Conservation (phyloP, 1,140 invertebrate genomes). For the Phortica variegata region DNA sequence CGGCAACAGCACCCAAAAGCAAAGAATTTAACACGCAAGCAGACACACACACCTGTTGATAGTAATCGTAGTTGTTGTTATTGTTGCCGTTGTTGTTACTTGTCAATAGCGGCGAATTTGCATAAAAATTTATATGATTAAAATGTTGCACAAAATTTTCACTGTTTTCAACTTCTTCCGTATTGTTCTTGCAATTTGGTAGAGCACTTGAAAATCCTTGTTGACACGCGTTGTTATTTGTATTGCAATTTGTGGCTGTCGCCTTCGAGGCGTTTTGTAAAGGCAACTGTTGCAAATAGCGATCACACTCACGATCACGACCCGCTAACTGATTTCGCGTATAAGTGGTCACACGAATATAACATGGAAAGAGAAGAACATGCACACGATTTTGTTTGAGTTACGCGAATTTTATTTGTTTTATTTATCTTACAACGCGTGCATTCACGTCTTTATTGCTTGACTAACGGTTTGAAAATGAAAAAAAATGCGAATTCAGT, state of each 20-base stretch:
- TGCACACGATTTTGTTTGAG: no score
- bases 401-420: no score
- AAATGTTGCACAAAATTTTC: slow-evolving; percentile 15
- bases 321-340: no score
- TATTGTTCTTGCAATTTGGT: slow-evolving; percentile 28
- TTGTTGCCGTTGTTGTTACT: slow-evolving; percentile 15
- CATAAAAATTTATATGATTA: slow-evolving; percentile 44
- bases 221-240: slow-evolving; percentile 28
- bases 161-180: slow-evolving; percentile 16
- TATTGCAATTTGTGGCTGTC: slow-evolving; percentile 30
- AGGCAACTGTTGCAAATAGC: background rate
- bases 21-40: slow-evolving; percentile 2
- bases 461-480: no score
- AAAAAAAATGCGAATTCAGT: no score
- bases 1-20: slow-evolving; percentile 10
- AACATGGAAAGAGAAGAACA: no score
- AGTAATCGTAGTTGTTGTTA: slow-evolving; percentile 24
- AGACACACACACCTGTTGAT: slow-evolving; percentile 49
- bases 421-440: no score
- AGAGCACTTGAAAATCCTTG: slow-evolving; percentile 39
- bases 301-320: background rate
- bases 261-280: slow-evolving; percentile 18
- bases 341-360: no score
- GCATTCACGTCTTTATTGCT: no score
- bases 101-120: slow-evolving; percentile 19